phyloP scores from a whole-genome alignment of 2,113 vertebrate genomes.

The Micronisus gabar region DNA sequence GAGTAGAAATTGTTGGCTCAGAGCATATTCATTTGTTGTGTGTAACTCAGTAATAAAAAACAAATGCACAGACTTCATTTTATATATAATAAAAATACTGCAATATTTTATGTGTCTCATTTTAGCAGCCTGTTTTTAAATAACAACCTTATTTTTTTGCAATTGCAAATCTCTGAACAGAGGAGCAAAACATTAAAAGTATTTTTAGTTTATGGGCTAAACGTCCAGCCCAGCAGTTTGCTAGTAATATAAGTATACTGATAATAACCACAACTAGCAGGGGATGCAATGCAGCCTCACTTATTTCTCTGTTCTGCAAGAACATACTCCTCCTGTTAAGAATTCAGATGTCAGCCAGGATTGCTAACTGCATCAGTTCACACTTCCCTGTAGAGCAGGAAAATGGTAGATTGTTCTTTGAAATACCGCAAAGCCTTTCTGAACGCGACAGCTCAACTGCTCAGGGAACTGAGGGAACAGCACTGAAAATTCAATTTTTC shows the following conservation, averaged over 20 bases:
- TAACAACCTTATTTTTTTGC: constrained; percentile 48
- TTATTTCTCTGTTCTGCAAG: constrained; percentile 29
- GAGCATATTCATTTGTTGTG: constrained; percentile 60
- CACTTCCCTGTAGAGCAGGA: constrained; percentile 6
- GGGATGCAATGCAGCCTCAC: constrained; percentile 5
- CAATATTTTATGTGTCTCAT: constrained; percentile 66
- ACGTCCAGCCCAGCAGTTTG: constrained; percentile 50
- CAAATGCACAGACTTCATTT: constrained; percentile 61
- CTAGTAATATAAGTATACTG: constrained; percentile 29
- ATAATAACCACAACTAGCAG: constrained; percentile 61
- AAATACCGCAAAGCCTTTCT: neutral
- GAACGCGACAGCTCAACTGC: neutral
- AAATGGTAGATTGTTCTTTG: neutral
- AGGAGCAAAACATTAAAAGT: constrained; percentile 52
- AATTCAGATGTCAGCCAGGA: constrained; percentile 32
- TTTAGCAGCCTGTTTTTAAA: constrained; percentile 65
- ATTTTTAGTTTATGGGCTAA: constrained; percentile 60
- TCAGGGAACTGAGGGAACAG: neutral
- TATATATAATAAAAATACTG: constrained; percentile 64
- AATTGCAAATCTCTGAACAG: constrained; percentile 48
- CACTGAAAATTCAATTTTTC: neutral
- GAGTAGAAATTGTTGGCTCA: constrained; percentile 62
- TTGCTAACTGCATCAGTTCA: neutral
- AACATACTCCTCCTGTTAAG: constrained; percentile 21
- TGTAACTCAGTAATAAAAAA: constrained; percentile 66